These are phyloP conservation scores for Lepidurus couesii DNA, from an alignment of 1,140 invertebrate genomes.

Conservation along the genomic window DNA sequence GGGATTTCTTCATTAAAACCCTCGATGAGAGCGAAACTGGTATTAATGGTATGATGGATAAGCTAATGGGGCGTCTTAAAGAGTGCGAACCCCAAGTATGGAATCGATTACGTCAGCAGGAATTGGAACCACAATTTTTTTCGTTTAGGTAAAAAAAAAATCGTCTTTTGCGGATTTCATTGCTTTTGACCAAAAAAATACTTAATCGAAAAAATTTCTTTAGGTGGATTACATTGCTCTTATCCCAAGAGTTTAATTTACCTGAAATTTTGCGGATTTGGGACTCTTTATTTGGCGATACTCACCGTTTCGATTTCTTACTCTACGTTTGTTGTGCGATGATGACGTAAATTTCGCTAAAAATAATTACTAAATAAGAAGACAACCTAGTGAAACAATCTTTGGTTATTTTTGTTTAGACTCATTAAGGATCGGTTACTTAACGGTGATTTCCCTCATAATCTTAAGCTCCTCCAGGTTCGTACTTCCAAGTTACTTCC, in stretches of 20 bases:
- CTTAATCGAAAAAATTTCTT: slow-evolving; percentile 38
- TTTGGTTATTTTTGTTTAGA: slow-evolving; percentile 49
- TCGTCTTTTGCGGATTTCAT: neutral
- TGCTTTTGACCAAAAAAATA: neutral
- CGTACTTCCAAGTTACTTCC: neutral
- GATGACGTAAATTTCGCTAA: slow-evolving; percentile 71
- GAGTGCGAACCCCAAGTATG: slow-evolving; percentile 70
- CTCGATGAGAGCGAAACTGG: slow-evolving; percentile 87
- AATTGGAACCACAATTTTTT: slow-evolving; percentile 90
- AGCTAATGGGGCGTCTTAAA: slow-evolving; percentile 67
- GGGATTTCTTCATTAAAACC: slow-evolving; percentile 95
- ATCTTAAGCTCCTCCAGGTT: slow-evolving; percentile 86
- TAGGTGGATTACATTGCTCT: slow-evolving; percentile 90
- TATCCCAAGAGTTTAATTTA: slow-evolving; percentile 95
- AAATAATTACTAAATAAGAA: neutral
- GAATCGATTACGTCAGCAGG: slow-evolving; percentile 67
- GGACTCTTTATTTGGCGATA: slow-evolving; percentile 90
- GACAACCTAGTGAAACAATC: neutral
- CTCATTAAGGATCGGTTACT: slow-evolving; percentile 74
- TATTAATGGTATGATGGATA: slow-evolving; percentile 77
- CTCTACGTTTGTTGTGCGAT: slow-evolving; percentile 91
- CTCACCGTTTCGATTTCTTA: slow-evolving; percentile 80
- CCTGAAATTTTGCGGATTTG: slow-evolving; percentile 93
- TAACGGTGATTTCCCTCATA: slow-evolving; percentile 77
- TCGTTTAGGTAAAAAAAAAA: slow-evolving; percentile 68